Base-by-base conservation (phyloP, 2,888 invertebrate species). In the Diploptera punctata region DNA sequence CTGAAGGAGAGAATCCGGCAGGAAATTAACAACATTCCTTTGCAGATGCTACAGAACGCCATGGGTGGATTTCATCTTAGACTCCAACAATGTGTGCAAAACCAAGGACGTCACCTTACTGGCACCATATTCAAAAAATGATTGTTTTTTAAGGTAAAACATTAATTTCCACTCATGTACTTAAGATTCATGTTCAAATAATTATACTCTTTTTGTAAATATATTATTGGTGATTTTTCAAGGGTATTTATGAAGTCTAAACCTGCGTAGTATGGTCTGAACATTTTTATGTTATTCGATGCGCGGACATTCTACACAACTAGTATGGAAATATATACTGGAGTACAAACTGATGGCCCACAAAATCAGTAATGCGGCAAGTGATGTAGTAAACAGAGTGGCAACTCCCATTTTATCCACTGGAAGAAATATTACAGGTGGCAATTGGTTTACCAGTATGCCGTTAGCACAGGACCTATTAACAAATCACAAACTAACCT, bases 191-290 rank as follows among this genome's bases (percentile, higher is more conserved):
- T n/a, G n/a, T n/a, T n/a, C n/a, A n/a, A n/a, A n/a, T n/a, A n/a
- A n/a, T n/a, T n/a, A n/a, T n/a, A n/a, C n/a, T n/a, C n/a, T n/a
- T n/a, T n/a, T n/a, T n/a, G n/a, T n/a, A n/a, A n/a, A n/a, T n/a
- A n/a, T n/a, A n/a, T n/a, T n/a, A n/a, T n/a, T n/a, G n/a, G n/a
- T n/a, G n/a, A n/a, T n/a, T n/a, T n/a, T n/a, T n/a, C n/a, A n/a
- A n/a, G n/a, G n/a, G 52, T 26, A 57, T 57, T 57, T 57, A 57
- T 57, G 57, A 57, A 57, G 29, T 57, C 26, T 3, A 57, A 24
- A 16, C 57, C 4, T 2, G 24, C 13, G 19, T 16, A 57, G 13
- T 57, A 57, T 57, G 57, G 57, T 24, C 57, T 57, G 26, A 57
- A 57, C 24, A 57, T 57, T 29, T 57, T 26, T 4, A 29, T 57